These are phyloP conservation scores for Pitangus sulphuratus DNA, from an alignment of 2,797 vertebrate genomes.

Conservation along the genomic window DNA sequence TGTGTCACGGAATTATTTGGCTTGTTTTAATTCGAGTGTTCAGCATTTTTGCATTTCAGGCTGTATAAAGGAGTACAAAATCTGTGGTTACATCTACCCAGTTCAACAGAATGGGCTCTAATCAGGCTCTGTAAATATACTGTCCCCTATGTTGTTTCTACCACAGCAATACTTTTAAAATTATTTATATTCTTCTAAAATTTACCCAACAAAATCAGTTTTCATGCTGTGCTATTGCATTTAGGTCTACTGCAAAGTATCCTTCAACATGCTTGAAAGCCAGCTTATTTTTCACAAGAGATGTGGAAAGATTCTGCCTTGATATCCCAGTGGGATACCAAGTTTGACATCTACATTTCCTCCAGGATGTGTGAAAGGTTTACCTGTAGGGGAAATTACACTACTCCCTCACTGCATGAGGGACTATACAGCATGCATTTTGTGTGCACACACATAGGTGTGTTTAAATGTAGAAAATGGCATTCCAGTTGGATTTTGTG, in stretches of 20 bases:
- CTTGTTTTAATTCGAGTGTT: not conserved
- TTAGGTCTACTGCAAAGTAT: not conserved
- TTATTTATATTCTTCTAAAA: not conserved
- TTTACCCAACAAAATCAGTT: not conserved
- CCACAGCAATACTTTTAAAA: not conserved
- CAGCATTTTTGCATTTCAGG: not conserved
- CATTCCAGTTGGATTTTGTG: not conserved
- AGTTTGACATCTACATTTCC: not conserved
- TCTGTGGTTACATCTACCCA: not conserved
- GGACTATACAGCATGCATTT: rapidly evolving
- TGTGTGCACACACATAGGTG: not conserved
- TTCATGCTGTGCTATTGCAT: not conserved
- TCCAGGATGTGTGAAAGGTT: not conserved
- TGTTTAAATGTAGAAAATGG: not conserved
- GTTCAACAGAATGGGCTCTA: not conserved
- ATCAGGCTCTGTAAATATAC: not conserved
- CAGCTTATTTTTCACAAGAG: not conserved
- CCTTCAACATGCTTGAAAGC: not conserved
- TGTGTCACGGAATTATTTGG: not conserved
- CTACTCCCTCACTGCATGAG: not conserved
- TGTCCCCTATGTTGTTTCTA: not conserved
- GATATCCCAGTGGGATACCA: not conserved
- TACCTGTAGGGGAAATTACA: not conserved
- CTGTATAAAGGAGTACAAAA: not conserved
- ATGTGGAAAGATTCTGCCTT: not conserved